Base-by-base conservation (phyloP, 2,113 vertebrate species). In the Oncorhynchus clarkii region DNA sequence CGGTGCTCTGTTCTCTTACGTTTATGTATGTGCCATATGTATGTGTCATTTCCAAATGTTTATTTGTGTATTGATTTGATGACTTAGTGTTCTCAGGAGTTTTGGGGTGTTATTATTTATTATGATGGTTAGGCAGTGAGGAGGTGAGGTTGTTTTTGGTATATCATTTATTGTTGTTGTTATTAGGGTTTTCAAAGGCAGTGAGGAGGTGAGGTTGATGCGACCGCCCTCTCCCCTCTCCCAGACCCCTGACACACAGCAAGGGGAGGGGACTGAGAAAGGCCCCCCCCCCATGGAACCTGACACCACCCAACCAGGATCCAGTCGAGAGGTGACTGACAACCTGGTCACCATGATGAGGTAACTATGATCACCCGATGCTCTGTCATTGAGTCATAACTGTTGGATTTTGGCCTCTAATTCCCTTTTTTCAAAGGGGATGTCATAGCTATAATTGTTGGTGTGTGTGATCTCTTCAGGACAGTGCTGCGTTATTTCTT, bases 401-500 rank as follows among this genome's bases (percentile, higher is more conserved):
- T 54, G 39, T 45, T 16, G 5, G 14, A 5, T 14, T 54, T 54
- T 18, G 2, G 16, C 51, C 51, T 54, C 51, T 4, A 54, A 45
- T 54, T 54, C 16, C 2, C 39, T 12, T 45, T 45, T 51, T 54
- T 18, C 3, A 57, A 24, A 26, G 24, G 22, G 16, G 1, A 57
- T 54, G 45, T 68, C 65, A 57, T 24, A 31, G 7, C 14, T 74
- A 67, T 65, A 11, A 45, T 45, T 49, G 65, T 57, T 22, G 82
- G 8, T 70, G 59, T 70, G 59, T 69, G 68, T n/a, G 86, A 48
- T 91, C 62, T 91, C 82, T 86, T 54, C 81, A 99, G 98, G 88
- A 99, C 96, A 67, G 96, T 97, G 91, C 92, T 99, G 84, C 94
- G 96, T 24, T 99, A 99, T 85, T 99, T 99, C 87, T 93, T 98